Base-by-base conservation (phyloP, 2,888 invertebrate genomes). In the Dascillus cervinus region DNA sequence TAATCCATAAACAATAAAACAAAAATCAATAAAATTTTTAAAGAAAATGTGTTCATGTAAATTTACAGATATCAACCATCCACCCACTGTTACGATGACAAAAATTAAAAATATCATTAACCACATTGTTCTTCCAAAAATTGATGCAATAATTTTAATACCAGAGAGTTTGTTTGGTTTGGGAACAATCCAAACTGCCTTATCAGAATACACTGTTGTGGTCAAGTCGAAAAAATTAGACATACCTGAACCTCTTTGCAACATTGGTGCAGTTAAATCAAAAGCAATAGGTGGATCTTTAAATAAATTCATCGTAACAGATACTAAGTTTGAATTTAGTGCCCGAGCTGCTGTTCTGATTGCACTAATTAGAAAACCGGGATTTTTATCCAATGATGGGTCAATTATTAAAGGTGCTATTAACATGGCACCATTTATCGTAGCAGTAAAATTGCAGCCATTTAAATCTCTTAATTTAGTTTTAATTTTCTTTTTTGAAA, bases 181-280 rank as follows among this genome's bases (percentile, higher is more conserved):
- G 3, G 29, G 29, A 6, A 29, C 24, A 8, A 29, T 13, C 29
- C 29, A 29, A 11, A 29, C 13, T 3, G 24, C 11, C 4, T 22
- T 22, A 12, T 23, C 29, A 8, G 6, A 17, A 14, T 23, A 29
- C 2, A 29, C 13, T 3, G 5, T 12, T 2, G 13, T 13, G 14
- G 21, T 28, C 1, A 28, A 13, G 5, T 28, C 21, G 6, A 13
- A 28, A 13, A 21, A n/a, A 4, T 4, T 13, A 2, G 13, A 6
- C n/a, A 24, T 13, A 9, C 14, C 12, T 5, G 8, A 8, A 4
- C 10, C n/a, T 3, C 5, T 11, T 10, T 6, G 5, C 9, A 21
- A 11, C 14, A 17, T 10, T 6, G 28, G 28, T 9, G 20, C 4
- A 2, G 22, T n/a, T n/a, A n/a, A n/a, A n/a, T n/a, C n/a, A n/a